A percentile compares a stretch with the other conserved stretches of the same genome.
These are phyloP conservation scores for Drosophila truncata DNA, from an alignment of 1,140 invertebrate genomes.

Conservation along the genomic window DNA sequence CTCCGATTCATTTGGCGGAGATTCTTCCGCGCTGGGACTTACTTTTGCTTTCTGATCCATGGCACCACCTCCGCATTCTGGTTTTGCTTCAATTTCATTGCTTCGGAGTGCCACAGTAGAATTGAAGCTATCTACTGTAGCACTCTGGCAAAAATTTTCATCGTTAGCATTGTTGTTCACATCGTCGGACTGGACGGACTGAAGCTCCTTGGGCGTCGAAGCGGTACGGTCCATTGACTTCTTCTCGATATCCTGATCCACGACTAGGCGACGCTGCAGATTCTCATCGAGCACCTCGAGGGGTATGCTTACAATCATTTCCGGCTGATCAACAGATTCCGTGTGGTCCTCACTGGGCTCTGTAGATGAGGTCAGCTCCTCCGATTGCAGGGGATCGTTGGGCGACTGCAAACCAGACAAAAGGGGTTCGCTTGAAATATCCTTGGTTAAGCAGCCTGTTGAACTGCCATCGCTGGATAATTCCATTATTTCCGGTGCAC, in stretches of 20 bases:
- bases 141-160: constrained; percentile 79
- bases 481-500: background rate
- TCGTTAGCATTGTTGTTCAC: constrained; percentile 71
- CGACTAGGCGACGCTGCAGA: constrained; percentile 55
- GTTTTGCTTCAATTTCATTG: constrained; percentile 65
- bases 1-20: constrained; percentile 1
- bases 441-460: background rate
- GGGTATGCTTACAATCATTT: constrained; percentile 69
- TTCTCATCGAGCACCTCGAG: constrained; percentile 54
- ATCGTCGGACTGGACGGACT: constrained; percentile 35
- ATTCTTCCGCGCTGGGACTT: constrained; percentile 2
- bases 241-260: constrained; percentile 1
- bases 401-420: background rate
- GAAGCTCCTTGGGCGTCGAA: constrained; percentile 20
- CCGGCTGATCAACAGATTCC: constrained; percentile 20
- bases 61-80: background rate
- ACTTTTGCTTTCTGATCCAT: background rate
- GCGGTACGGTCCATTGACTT: background rate
- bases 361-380: constrained; percentile 53
- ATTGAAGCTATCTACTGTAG: constrained; percentile 83
- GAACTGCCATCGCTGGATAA: background rate
- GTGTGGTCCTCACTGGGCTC: constrained; percentile 19
- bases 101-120: constrained; percentile 71
- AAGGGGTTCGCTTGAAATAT: background rate
- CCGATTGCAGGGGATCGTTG: constrained; percentile 37